Evolutionary conservation across 2,797 vertebrate species (phyloP), one percentile per base, ranked within the genome.

Genomic region (Atherinosoma microstoma): DNA sequence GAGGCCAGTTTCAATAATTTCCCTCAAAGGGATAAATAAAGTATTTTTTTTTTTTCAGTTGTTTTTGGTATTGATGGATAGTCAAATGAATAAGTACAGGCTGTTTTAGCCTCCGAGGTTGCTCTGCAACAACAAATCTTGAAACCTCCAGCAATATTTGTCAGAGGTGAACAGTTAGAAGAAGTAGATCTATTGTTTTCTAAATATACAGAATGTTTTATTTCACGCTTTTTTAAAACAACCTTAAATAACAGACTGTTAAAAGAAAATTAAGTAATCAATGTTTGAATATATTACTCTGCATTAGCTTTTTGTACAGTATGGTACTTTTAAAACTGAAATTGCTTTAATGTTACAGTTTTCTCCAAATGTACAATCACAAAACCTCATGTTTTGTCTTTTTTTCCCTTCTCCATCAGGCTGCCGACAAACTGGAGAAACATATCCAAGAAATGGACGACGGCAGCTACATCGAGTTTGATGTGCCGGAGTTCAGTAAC

Each of bases 401-500:
- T 62, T 42, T 70, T 49, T 35, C 56, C 65, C 76, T 57, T 67
- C 65, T 76, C 80, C 45, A 20, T 53, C 83, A 96, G 95, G 93
- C 89, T 87, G 92, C 88, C 86, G 86, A 73, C 90, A 92, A 92
- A 85, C 91, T 91, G 92, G 92, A 92, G 88, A 94, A 92, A 92
- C 82, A 79, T 79, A 91, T 95, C 86, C 95, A 94, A 97, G 97
- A 96, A 94, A 99, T 99, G 98, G 98, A 99, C 94, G 97, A 99
- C 96, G 96, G 96, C 96, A 96, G 96, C 94, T 98, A 97, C 94
- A 97, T 99, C 94, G 97, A 99, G 95, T 99, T 99, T 82, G 97
- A 99, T 82, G 97, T 99, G 94, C 97, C 98, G 2, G 97, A 98
- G 93, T 98, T 99, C 96, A 99, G 98, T 94, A 98, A 95, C 95